A percentile compares a stretch with the other conserved stretches of the same genome.
Evolutionary conservation across 2,888 invertebrate genomes (phyloP).

Genomic region (Melanotus villosus): DNA sequence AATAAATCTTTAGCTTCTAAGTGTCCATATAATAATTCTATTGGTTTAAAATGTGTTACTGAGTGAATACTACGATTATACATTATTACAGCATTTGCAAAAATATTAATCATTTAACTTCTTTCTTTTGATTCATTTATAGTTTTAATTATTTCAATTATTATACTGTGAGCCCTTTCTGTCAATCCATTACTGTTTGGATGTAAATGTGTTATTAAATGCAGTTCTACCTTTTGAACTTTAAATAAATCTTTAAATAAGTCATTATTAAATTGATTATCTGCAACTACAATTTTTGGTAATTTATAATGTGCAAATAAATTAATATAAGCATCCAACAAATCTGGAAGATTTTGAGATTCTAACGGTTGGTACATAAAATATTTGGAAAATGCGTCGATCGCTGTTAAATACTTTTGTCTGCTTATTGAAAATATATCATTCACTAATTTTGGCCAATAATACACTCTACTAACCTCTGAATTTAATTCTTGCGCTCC

Average conservation of each 20-base stretch:
- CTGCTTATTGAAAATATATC: not conserved
- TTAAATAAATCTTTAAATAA: slow-evolving; percentile 8
- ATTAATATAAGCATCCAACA: slow-evolving; percentile 3
- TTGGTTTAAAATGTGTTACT: slow-evolving; percentile 8
- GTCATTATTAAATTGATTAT: slow-evolving; percentile 7
- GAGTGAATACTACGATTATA: slow-evolving; percentile 8
- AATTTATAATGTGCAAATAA: slow-evolving; percentile 16
- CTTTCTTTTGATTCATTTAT: not conserved
- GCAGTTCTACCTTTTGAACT: slow-evolving; percentile 3
- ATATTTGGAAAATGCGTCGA: too few species aligned
- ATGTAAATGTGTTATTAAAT: slow-evolving; percentile 8
- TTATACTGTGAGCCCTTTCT: slow-evolving; percentile 9
- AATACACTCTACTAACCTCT: not conserved
- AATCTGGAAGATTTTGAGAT: slow-evolving; percentile 5
- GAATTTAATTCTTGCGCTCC: not conserved
- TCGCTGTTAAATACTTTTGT: not conserved
- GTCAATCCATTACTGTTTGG: slow-evolving; percentile 14
- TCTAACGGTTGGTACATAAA: not conserved
- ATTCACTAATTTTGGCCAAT: not conserved
- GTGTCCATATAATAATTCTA: slow-evolving; percentile 19
- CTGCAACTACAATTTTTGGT: not conserved
- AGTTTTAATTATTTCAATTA: slow-evolving; percentile 5
- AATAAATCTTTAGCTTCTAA: slow-evolving; percentile 3
- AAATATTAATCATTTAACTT: not conserved
- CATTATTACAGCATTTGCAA: not conserved